phyloP scores from a whole-genome alignment of 1,140 invertebrate genomes.

The Prorops nasuta region DNA sequence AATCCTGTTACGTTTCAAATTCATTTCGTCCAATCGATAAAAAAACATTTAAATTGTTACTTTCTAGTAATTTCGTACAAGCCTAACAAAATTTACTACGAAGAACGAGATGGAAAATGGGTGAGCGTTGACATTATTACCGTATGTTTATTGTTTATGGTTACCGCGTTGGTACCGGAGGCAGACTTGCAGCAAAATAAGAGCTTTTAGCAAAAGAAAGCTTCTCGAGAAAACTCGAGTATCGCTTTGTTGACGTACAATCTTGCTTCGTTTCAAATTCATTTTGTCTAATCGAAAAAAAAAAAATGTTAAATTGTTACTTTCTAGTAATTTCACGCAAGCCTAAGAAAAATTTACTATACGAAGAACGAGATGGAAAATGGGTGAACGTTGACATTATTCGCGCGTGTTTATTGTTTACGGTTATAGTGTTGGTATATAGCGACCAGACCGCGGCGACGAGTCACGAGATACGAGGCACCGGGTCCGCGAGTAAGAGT shows the following conservation, averaged over 20 bases:
- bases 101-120: too few species aligned
- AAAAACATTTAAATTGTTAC: background rate
- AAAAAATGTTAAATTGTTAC: background rate
- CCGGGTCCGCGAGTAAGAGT: conserved; percentile 12
- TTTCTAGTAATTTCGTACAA: too few species aligned
- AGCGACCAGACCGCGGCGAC: background rate
- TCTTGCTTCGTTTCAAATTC: background rate
- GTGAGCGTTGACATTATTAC: background rate
- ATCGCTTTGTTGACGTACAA: background rate
- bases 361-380: background rate
- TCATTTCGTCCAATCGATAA: background rate
- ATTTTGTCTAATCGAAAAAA: background rate
- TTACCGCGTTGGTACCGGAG: background rate
- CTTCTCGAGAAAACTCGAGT: background rate
- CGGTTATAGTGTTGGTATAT: background rate
- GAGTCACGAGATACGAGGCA: background rate
- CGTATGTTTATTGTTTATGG: background rate
- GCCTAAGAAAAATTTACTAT: background rate
- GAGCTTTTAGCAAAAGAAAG: background rate
- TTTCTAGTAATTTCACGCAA: background rate
- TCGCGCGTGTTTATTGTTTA: too few species aligned
- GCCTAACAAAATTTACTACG: too few species aligned
- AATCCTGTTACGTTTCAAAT: background rate
- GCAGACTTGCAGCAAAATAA: background rate
- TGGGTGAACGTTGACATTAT: too few species aligned